Conservation (phyloP, 2,113 vertebrate genomes). For the Ptilorrhoa leucosticta region DNA sequence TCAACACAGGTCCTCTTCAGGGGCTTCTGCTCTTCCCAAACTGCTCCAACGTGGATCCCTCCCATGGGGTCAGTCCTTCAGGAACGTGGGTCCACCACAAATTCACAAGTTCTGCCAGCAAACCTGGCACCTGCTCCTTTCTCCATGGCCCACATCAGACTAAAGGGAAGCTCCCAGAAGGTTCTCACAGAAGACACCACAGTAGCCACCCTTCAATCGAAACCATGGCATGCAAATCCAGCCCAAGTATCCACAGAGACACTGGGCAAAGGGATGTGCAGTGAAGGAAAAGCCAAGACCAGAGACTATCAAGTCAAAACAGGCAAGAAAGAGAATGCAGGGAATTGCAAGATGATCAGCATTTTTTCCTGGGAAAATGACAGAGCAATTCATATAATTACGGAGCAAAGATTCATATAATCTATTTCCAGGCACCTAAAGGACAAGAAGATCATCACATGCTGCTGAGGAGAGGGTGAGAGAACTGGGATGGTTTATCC, state of each 20-base stretch:
- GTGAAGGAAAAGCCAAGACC: not conserved
- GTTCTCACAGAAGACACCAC: not conserved
- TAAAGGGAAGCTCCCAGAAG: not conserved
- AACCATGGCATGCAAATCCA: not conserved
- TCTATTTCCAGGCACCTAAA: not conserved
- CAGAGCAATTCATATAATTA: not conserved
- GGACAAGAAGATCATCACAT: not conserved
- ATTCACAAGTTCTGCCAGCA: not conserved
- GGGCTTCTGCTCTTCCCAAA: not conserved
- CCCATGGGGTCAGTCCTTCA: not conserved
- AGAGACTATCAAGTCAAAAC: not conserved
- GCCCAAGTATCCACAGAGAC: not conserved
- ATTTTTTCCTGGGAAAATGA: not conserved
- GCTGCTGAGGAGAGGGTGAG: not conserved
- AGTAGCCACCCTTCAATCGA: not conserved
- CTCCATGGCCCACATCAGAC: fast-evolving
- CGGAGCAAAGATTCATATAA: not conserved
- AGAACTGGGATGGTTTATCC: not conserved
- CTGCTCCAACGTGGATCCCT: not conserved
- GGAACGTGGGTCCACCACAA: not conserved
- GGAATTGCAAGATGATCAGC: not conserved
- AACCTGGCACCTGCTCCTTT: not conserved
- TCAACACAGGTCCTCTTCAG: not conserved
- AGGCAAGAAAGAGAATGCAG: not conserved
- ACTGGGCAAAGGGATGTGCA: not conserved